Percentiles rank a stretch among this genome's conserved stretches.
These are phyloP conservation scores for Schizothorax lantsangensis DNA, from an alignment of 2,797 vertebrate genomes.

Conservation along the genomic window DNA sequence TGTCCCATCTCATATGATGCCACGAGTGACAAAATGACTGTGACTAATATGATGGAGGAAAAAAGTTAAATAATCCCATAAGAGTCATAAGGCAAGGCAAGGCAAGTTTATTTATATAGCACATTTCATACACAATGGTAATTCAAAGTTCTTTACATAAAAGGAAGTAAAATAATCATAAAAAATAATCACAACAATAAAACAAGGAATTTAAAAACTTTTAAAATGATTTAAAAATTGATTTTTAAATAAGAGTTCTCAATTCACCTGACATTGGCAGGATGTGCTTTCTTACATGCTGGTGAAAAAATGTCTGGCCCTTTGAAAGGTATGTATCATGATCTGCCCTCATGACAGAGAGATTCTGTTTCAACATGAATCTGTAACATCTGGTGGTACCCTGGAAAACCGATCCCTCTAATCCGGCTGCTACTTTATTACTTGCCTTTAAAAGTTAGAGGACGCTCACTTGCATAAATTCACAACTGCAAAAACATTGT, in stretches of 20 bases:
- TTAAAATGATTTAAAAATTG: no score
- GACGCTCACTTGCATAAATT: not conserved
- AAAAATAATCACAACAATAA: no score
- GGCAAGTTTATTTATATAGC: no score
- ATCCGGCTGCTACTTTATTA: conserved; percentile 11
- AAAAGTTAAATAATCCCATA: not conserved
- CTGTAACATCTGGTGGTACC: conserved; percentile 38
- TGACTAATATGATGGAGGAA: not conserved
- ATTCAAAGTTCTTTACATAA: no score
- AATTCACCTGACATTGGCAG: conserved; percentile 1
- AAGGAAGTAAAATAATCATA: no score
- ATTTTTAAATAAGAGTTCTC: not conserved
- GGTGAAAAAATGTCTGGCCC: not conserved
- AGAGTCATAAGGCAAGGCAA: not conserved
- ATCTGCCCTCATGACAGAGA: conserved; percentile 34
- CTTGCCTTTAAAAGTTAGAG: conserved; percentile 21
- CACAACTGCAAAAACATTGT: conserved; percentile 4
- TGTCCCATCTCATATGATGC: not conserved
- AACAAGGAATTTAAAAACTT: no score
- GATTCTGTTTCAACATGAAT: conserved; percentile 42
- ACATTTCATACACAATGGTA: no score
- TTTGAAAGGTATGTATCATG: conserved; percentile 38
- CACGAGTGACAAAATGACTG: not conserved
- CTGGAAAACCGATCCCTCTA: conserved; percentile 26
- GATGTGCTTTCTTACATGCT: conserved; percentile 27